Base-by-base conservation (phyloP, 2,113 vertebrate genomes). In the Epinephelus lanceolatus region DNA sequence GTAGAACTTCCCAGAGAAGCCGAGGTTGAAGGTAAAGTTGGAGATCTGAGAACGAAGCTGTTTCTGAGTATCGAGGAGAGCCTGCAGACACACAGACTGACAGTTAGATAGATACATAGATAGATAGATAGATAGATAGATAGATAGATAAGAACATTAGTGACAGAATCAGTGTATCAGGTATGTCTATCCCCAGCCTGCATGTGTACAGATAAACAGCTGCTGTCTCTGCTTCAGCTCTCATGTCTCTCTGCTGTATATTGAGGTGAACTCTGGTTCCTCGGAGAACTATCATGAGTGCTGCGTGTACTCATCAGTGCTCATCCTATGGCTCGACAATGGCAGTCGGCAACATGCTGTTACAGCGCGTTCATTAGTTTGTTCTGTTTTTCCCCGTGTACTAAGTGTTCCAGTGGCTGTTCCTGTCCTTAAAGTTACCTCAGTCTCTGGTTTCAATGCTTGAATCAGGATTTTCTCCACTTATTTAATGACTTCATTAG, bases 401-500 rank as follows among this genome's bases (percentile, higher is more conserved):
- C 70, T 30, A 45, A 25, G n/a, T 73, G 7, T 62, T 83, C 80
- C 49, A 19, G 49, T 57, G 37, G 61, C 56, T 53, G 56, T 45
- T 61, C 19, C 69, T 49, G 37, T 71, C 80, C 77, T 78, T 69
- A 89, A 76, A 74, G 60, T 74, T 80, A 79, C 79, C 68, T 68
- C 79, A 59, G 47, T 77, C 74, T 67, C 68, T 68, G 76, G 74
- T 92, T 86, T 74, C 86, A 81, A 79, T 85, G 71, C 81, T 87
- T 80, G 92, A 96, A 95, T 95, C 91, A 94, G 96, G 95, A 95
- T 89, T 93, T 93, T 96, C 95, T 95, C 93, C 94, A 86, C 82
- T 90, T 96, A 96, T 97, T 97, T 97, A 97, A 98, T 97, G 96
- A 97, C 96, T 97, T 97, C 97, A 97, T 98, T 98, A 97, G 90